Evolutionary conservation across 2,797 vertebrate genomes (phyloP).

Genomic region (Coranthus polyacanthus): DNA sequence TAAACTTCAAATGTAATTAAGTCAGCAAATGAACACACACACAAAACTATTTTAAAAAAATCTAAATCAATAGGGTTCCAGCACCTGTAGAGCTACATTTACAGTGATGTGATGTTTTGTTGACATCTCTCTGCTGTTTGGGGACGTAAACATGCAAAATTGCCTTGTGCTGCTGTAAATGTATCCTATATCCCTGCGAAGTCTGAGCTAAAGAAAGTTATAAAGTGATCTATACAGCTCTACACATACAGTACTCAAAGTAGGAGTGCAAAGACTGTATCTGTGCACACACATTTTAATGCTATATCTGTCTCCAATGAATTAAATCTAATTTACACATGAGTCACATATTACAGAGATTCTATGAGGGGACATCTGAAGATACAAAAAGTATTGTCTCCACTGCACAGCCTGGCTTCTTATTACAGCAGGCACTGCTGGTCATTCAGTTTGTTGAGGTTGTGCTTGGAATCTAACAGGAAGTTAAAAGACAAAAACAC

Average conservation of each 20-base stretch:
- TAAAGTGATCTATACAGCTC: conserved; percentile 42
- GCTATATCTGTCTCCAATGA: conserved; percentile 63
- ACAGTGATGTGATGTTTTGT: conserved; percentile 42
- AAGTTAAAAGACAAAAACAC: conserved; percentile 60
- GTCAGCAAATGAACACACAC: conserved; percentile 31
- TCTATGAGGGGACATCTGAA: conserved; percentile 67
- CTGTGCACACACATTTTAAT: conserved; percentile 58
- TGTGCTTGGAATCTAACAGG: conserved; percentile 44
- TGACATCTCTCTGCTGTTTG: conserved; percentile 45
- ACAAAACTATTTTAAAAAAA: conserved; percentile 39
- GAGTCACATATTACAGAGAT: conserved; percentile 70
- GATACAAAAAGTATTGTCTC: conserved; percentile 69
- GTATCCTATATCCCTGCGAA: conserved; percentile 22
- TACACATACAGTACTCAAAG: conserved; percentile 38
- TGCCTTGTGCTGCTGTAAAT: conserved; percentile 27
- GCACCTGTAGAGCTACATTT: conserved; percentile 41
- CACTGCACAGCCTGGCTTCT: conserved; percentile 53
- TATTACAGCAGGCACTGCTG: conserved; percentile 69
- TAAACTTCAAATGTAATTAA: conserved; percentile 39
- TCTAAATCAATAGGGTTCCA: conserved; percentile 45
- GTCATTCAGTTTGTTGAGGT: conserved; percentile 62
- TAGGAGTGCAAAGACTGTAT: conserved; percentile 37
- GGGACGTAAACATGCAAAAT: conserved; percentile 49
- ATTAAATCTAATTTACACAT: conserved; percentile 75
- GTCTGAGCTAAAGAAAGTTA: conserved; percentile 57